A percentile compares a stretch with the other conserved stretches of the same genome.
Conservation (phyloP, 2,797 vertebrate genomes). For the Tadarida brasiliensis region DNA sequence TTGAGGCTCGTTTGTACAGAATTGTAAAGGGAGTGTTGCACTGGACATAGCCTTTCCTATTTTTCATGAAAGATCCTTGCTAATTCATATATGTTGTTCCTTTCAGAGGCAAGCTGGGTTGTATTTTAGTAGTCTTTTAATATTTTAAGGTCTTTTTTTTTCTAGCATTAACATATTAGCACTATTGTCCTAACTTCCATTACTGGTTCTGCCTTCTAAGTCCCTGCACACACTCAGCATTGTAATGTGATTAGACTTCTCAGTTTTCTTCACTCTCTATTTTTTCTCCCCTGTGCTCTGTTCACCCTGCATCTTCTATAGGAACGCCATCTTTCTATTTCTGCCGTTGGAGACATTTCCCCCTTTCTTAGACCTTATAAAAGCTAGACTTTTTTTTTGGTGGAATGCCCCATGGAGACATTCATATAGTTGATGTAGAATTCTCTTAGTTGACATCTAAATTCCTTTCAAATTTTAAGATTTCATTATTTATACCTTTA, state of each 20-base stretch:
- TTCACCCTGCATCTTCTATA: neutral
- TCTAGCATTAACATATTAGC: neutral
- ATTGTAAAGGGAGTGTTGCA: neutral
- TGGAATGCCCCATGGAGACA: neutral
- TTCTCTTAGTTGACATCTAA: constrained; percentile 15
- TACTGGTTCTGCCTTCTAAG: neutral
- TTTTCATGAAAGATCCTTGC: neutral
- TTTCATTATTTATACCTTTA: neutral
- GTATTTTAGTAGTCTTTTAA: neutral
- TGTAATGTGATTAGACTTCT: neutral
- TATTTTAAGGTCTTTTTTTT: neutral
- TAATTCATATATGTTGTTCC: neutral
- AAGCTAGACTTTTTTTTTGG: neutral
- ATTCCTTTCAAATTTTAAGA: constrained; percentile 20
- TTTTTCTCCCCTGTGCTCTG: neutral
- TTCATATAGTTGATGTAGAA: neutral
- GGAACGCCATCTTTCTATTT: neutral
- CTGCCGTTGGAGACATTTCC: neutral
- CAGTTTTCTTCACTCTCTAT: neutral
- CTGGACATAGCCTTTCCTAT: neutral
- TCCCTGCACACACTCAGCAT: neutral
- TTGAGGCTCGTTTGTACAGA: neutral
- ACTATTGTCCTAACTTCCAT: neutral
- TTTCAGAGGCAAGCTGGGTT: neutral
- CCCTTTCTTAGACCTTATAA: neutral